Evolutionary conservation across 2,113 vertebrate genomes (phyloP), one percentile per base, ranked within the genome.

Genomic region (Sebastes fasciatus): DNA sequence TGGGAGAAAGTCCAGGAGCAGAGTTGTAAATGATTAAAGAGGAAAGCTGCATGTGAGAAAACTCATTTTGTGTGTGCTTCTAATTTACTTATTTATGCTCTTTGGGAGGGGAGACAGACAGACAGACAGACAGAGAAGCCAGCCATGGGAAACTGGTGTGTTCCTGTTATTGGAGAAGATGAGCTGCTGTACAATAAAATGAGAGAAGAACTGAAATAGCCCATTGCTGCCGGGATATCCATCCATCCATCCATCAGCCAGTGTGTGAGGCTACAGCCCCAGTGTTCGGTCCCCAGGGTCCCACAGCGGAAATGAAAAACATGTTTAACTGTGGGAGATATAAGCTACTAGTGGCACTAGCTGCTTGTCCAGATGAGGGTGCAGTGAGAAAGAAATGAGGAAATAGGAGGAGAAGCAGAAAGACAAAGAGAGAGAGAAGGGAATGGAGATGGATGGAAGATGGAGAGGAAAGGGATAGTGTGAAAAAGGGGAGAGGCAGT

Each of bases 231-330:
- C 6, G 64, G 86, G 71, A 70, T 62, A 85, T 83, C 79, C 70
- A 74, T 81, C 78, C 87, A 84, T 83, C 77, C 70, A 74, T 81
- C 78, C 87, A 84, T 82, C 83, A 89, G 87, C 68, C 77, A 69
- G 43, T 16, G 77, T 71, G 62, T 76, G 84, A 78, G 74, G 83
- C 88, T 71, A 8, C 71, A 83, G 74, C 11, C 83, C 67, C 79
- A 83, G 77, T 78, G 82, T 64, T 75, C 43, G 2, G 73, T 90
- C 91, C 89, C 92, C 48, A 13, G 72, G 87, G 91, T 89, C 75
- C 80, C 72, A 74, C 70, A 80, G 86, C 82, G 90, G 91, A 91
- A 94, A 94, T 93, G 87, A 93, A 94, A 94, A 92, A 89, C 88
- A 88, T 89, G 86, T 88, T 94, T 87, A 89, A 92, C 84, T 75